Base-by-base conservation (phyloP, 2,113 vertebrate species). In the Lathamus discolor region DNA sequence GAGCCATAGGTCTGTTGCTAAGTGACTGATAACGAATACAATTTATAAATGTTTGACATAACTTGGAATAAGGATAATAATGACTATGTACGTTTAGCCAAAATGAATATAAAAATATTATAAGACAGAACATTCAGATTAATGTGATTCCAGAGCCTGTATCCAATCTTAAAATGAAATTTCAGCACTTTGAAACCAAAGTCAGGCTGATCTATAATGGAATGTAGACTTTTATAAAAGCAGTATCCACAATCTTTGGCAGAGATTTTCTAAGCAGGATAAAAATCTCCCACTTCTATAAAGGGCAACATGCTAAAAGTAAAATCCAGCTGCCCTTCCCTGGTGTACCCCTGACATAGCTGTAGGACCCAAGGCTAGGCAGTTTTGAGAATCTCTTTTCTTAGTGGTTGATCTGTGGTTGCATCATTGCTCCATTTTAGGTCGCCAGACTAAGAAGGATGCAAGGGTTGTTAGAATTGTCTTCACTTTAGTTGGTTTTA, bases 1-100 rank as follows among this genome's bases (percentile, higher is more conserved):
- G 69, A 97, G 55, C 83, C 67, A 75, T 76, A 85, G 37, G 57
- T 95, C 84, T 83, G 49, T 90, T 85, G 77, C 24, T 95, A 69
- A 29, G 57, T 77, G 35, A 13, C 79, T 74, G 72, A 46, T 88
- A 91, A 76, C 22, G 95, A 94, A 70, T 92, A 85, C 3, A 3
- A 67, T 83, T 94, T 85, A 92, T 23, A 52, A 91, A 76, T 80
- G 4, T 66, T 69, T 83, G 37, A 63, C 52, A 86, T 91, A 84
- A 68, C 24, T 37, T 81, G 90, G 48, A 91, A 17, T 78, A 68
- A 86, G 61, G 17, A 67, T 59, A 87, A 29, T 43, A 82, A 31
- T 70, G 43, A 84, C 43, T 76, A 51, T 28, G 39, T 35, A 77
- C 4, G 14, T 73, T 91, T 90, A 88, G 41, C 48, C 15, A 92